phyloP scores from a whole-genome alignment of 2,888 invertebrate genomes.

The Dasypolia templi region DNA sequence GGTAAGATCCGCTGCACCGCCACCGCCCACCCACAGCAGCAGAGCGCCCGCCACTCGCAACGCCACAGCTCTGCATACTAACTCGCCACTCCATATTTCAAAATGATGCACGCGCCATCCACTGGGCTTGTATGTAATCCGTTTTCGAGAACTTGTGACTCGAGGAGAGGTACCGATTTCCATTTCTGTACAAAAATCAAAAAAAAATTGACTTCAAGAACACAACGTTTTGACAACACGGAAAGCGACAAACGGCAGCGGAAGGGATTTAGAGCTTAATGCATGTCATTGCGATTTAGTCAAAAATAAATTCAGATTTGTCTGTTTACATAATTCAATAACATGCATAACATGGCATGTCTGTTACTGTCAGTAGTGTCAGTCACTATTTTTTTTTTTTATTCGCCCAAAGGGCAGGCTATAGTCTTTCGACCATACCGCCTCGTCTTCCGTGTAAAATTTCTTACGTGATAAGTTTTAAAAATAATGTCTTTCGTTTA shows the following conservation, averaged over 20 bases:
- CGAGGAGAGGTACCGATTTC: slow-evolving; percentile 65
- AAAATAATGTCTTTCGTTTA: too few species aligned
- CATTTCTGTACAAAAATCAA: slow-evolving; percentile 21
- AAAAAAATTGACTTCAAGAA: neutral
- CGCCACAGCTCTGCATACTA: slow-evolving; percentile 74
- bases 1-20: slow-evolving; percentile 63
- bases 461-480: too few species aligned
- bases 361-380: neutral
- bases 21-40: slow-evolving; percentile 80
- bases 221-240: neutral
- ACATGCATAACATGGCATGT: too few species aligned
- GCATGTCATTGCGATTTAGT: slow-evolving; percentile 3
- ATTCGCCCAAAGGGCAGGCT: too few species aligned
- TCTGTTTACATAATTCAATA: neutral
- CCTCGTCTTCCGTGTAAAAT: too few species aligned
- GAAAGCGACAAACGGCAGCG: too few species aligned
- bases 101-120: slow-evolving; percentile 79
- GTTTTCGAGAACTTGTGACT: slow-evolving; percentile 71
- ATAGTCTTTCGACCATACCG: neutral
- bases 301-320: too few species aligned
- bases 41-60: slow-evolving; percentile 77
- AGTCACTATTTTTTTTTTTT: too few species aligned
- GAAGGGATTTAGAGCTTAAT: neutral
- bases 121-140: slow-evolving; percentile 75
- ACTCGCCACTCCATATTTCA: slow-evolving; percentile 78